Base-by-base conservation (phyloP, 2,888 invertebrate species). In the Celastrina argiolus region DNA sequence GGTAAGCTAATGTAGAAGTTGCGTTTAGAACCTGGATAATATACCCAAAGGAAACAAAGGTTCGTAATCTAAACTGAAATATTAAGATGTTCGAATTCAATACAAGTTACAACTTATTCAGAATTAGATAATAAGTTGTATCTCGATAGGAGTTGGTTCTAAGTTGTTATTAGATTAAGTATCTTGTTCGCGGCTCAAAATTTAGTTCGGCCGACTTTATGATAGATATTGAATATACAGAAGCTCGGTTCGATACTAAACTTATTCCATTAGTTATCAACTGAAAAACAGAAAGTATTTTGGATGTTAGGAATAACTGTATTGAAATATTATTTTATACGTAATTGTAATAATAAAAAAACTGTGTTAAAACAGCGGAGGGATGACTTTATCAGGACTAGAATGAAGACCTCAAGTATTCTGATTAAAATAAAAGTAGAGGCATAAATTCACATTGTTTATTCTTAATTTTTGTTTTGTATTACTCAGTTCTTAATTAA, bases 101-200 rank as follows among this genome's bases (percentile, higher is more conserved):
- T 14, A 56, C 28, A 31, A 58, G 2, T 16, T 58, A 7, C 31
- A 58, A 58, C 58, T 31, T 28, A 31, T 58, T 16, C 7, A 31
- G 16, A n/a, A 58, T 58, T 16, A 31, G 58, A 58, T 58, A 58
- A 16, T 31, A 58, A 58, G 58, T 58, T 58, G 58, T 58, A 58
- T 31, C 31, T 16, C 16, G 58, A 58, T 31, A 31, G 58, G n/a
- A 31, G 28, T 31, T 56, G 31, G 8, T 10, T 31, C n/a, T 31
- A 31, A 58, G 58, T 58, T 58, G 58, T 51, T 22, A 22, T 58
- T 58, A 8, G 31, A 58, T 58, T 31, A n/a, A n/a, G n/a, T n/a
- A 58, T 8, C 31, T 58, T 10, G 31, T 58, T 58, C 16, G 31
- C 31, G 31, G 7, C 28, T 58, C 58, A 31, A 31, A 56, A 58